These are phyloP conservation scores for Oscheius sp. DNA, from an alignment of 1,140 invertebrate genomes.

Conservation along the genomic window DNA sequence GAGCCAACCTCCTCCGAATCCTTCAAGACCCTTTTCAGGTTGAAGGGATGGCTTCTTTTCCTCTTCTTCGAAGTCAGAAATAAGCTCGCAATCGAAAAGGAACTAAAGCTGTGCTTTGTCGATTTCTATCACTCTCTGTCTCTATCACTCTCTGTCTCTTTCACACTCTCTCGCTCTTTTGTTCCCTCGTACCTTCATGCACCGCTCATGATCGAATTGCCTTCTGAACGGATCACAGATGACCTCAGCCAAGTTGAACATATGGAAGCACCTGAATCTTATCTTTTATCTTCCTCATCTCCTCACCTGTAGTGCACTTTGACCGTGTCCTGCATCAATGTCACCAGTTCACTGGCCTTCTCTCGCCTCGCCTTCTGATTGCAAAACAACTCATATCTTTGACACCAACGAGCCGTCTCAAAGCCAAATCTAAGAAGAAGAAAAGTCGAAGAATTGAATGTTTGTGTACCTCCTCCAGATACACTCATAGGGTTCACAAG, in stretches of 20 bases:
- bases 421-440: slow-evolving; percentile 16
- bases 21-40: background rate
- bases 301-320: slow-evolving; percentile 13
- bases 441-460: background rate
- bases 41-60: background rate
- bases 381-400: slow-evolving; percentile 25
- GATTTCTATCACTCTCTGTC: background rate
- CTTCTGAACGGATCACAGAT: slow-evolving; percentile 29
- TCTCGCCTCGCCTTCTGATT: slow-evolving; percentile 26
- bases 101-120: background rate
- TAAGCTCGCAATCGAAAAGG: slow-evolving; percentile 31
- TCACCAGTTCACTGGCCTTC: slow-evolving; percentile 22
- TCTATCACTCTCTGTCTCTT: background rate
- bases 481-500: slow-evolving; percentile 26
- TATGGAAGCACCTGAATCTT: slow-evolving; percentile 20
- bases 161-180: background rate
- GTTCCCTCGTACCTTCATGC: slow-evolving; percentile 33
- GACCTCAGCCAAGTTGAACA: slow-evolving; percentile 20
- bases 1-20: background rate
- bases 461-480: slow-evolving; percentile 10
- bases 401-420: slow-evolving; percentile 34
- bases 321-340: slow-evolving; percentile 14
- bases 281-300: background rate
- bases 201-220: slow-evolving; percentile 23
- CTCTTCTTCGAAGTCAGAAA: slow-evolving; percentile 32